Evolutionary conservation across 2,888 invertebrate genomes (phyloP), one percentile per base, ranked within the genome.

Genomic region (Clepsis dumicolana): DNA sequence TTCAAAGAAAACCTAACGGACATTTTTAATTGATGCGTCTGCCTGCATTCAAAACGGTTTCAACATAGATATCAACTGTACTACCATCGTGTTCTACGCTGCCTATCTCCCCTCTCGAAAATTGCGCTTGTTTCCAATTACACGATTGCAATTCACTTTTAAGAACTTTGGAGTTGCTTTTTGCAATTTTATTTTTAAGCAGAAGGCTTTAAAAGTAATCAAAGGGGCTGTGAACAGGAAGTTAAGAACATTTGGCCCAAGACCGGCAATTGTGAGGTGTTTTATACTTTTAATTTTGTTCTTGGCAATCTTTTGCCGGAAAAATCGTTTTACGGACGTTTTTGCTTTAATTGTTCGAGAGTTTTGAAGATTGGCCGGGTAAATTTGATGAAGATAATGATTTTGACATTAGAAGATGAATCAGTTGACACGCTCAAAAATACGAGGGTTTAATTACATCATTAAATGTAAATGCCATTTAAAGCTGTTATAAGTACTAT

Each of bases 161-260:
- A 82, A 82, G 78, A 83, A 82, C 80, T 83, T 78, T 76, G 73
- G 74, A 80, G 81, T 84, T 87, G 86, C 85, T 85, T 85, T 84
- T 79, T 82, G 85, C 83, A 80, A 82, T 86, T 88, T 85, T 84
- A 82, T 86, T 88, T 85, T 84, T 83, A 87, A 87, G 80, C 80
- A 77, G 74, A 86, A 89, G 83, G 85, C 84, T 85, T 90, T 88
- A 87, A 89, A 91, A 84, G 88, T 90, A 92, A 91, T 92, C 90
- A 89, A 85, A 86, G 87, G 84, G 86, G 80, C 78, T 80, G 77
- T 79, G 83, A 84, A 83, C 76, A 80, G 73, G 83, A 82, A 85
- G 82, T 87, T 84, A 80, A 82, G 81, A 85, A 84, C 87, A 85
- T 88, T 91, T 90, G 83, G 86, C 87, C 73, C 79, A 75, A 73